Percentiles rank a stretch among this genome's conserved stretches.
These are phyloP conservation scores for Siniperca undulata DNA, from an alignment of 2,797 vertebrate species.

Conservation along the genomic window DNA sequence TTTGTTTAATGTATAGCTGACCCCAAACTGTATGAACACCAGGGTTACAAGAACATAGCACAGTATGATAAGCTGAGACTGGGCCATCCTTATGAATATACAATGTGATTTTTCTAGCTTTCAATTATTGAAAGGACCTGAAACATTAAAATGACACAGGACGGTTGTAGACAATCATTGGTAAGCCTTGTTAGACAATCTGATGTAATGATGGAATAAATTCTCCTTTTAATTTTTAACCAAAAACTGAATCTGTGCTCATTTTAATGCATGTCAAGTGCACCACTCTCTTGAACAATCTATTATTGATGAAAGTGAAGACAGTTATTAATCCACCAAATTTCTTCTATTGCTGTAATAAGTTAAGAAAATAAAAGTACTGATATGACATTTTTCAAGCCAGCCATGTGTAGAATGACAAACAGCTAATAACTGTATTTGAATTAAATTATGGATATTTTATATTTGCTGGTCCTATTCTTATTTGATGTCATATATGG, in stretches of 20 bases:
- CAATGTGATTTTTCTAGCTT: slow-evolving; percentile 57
- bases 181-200: slow-evolving; percentile 64
- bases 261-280: slow-evolving; percentile 58
- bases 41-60: slow-evolving; percentile 10
- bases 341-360: slow-evolving; percentile 22
- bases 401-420: background rate
- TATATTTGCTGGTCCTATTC: background rate
- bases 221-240: slow-evolving; percentile 61
- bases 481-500: background rate
- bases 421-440: background rate
- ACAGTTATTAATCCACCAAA: slow-evolving; percentile 44
- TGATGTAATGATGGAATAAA: slow-evolving; percentile 67
- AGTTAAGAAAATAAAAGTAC: background rate
- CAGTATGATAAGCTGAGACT: slow-evolving; percentile 43
- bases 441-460: background rate
- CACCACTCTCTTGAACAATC: slow-evolving; percentile 39
- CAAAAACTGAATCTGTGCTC: slow-evolving; percentile 53
- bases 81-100: slow-evolving; percentile 60
- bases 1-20: slow-evolving; percentile 8
- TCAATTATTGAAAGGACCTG: slow-evolving; percentile 73
- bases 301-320: slow-evolving; percentile 59
- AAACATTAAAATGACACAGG: slow-evolving; percentile 75
- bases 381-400: background rate
- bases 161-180: slow-evolving; percentile 60
- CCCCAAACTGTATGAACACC: slow-evolving; percentile 6